These are phyloP conservation scores for Dynastes maya DNA, from an alignment of 2,888 invertebrate genomes.

Conservation along the genomic window DNA sequence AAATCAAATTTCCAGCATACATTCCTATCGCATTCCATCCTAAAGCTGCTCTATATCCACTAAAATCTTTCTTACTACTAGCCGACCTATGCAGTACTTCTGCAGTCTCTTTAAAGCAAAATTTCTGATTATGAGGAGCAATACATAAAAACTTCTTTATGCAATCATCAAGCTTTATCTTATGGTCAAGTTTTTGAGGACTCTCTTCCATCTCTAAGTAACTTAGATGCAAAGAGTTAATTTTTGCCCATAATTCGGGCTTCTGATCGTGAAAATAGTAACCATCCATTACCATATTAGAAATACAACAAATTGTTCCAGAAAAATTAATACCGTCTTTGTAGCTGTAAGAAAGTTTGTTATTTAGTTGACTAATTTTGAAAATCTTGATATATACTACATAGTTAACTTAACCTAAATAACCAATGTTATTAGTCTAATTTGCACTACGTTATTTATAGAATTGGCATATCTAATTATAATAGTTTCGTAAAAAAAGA, in stretches of 20 bases:
- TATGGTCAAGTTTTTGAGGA: slow-evolving; percentile 82
- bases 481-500: slow-evolving; percentile 45
- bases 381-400: background rate
- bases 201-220: slow-evolving; percentile 88
- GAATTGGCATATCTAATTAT: slow-evolving; percentile 47
- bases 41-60: slow-evolving; percentile 84
- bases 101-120: slow-evolving; percentile 82
- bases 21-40: slow-evolving; percentile 90
- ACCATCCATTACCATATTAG: slow-evolving; percentile 67
- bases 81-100: slow-evolving; percentile 84
- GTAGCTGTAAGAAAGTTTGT: slow-evolving; percentile 8
- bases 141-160: slow-evolving; percentile 85
- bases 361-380: background rate
- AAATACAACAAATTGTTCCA: slow-evolving; percentile 14
- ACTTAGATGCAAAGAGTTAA: slow-evolving; percentile 83
- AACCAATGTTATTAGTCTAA: slow-evolving; percentile 45
- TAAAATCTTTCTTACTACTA: slow-evolving; percentile 81
- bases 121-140: slow-evolving; percentile 86
- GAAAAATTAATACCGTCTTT: slow-evolving; percentile 4
- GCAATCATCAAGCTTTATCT: slow-evolving; percentile 84
- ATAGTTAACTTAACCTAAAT: slow-evolving; percentile 47
- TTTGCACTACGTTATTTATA: slow-evolving; percentile 47
- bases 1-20: slow-evolving; percentile 88
- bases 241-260: slow-evolving; percentile 78
- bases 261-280: slow-evolving; percentile 75